Conservation (phyloP, 1,140 invertebrate genomes). For the Spodoptera litura region DNA sequence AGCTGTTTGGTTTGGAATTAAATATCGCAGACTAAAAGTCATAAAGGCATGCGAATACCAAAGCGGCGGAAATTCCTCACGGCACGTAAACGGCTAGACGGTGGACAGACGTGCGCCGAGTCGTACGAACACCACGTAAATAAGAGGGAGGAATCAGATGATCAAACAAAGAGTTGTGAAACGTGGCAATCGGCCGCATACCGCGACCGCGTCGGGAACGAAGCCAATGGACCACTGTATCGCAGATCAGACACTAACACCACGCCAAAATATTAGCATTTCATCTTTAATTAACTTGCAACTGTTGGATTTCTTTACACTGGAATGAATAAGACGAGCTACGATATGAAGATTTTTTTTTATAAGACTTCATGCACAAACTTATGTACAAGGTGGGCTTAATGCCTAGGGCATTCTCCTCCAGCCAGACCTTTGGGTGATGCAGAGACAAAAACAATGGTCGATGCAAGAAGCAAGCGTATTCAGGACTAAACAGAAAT, state of each 20-base stretch:
- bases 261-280: slow-evolving; percentile 44
- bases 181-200: slow-evolving; percentile 67
- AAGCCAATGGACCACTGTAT: slow-evolving; percentile 71
- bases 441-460: no score
- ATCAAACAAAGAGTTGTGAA: slow-evolving; percentile 77
- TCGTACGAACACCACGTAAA: slow-evolving; percentile 63
- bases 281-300: slow-evolving; percentile 28
- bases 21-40: slow-evolving; percentile 68
- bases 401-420: no score
- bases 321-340: no score
- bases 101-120: slow-evolving; percentile 73
- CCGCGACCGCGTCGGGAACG: slow-evolving; percentile 67
- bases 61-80: slow-evolving; percentile 75
- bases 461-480: no score
- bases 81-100: slow-evolving; percentile 79
- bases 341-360: neutral
- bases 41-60: slow-evolving; percentile 74
- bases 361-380: no score
- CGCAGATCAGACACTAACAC: slow-evolving; percentile 52
- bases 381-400: no score
- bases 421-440: no score
- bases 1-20: slow-evolving; percentile 76
- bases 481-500: no score
- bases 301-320: neutral
- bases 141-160: slow-evolving; percentile 68